phyloP scores from a whole-genome alignment of 2,113 vertebrate species.

The Urocolius indicus region DNA sequence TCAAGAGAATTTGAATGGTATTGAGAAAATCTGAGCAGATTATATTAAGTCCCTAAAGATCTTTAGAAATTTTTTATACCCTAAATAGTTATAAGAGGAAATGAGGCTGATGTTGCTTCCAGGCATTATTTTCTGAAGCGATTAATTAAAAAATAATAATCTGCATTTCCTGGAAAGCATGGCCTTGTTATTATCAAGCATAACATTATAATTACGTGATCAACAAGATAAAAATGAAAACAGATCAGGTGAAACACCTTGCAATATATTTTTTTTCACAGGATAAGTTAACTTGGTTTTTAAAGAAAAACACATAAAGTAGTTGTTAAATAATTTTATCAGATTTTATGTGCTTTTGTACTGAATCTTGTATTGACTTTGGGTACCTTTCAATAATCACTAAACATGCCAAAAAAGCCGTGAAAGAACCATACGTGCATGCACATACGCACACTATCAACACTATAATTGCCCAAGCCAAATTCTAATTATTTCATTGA shows the following conservation, averaged over 20 bases:
- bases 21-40: background rate
- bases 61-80: background rate
- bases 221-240: background rate
- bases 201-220: background rate
- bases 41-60: background rate
- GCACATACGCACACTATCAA: rapidly evolving
- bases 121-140: background rate
- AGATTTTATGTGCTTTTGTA: background rate
- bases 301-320: background rate
- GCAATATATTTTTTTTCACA: background rate
- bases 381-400: background rate
- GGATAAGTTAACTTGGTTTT: background rate
- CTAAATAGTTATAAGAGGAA: background rate
- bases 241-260: background rate
- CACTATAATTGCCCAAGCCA: background rate
- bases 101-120: background rate
- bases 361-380: background rate
- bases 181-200: background rate
- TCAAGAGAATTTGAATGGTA: background rate
- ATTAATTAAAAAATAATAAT: background rate
- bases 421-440: background rate
- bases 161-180: background rate
- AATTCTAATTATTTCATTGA: background rate
- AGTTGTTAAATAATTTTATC: background rate
- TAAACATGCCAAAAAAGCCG: background rate